Percentiles rank a stretch among this genome's conserved stretches.
Conservation (phyloP, 2,113 vertebrate species). For the Alouatta palliata region DNA sequence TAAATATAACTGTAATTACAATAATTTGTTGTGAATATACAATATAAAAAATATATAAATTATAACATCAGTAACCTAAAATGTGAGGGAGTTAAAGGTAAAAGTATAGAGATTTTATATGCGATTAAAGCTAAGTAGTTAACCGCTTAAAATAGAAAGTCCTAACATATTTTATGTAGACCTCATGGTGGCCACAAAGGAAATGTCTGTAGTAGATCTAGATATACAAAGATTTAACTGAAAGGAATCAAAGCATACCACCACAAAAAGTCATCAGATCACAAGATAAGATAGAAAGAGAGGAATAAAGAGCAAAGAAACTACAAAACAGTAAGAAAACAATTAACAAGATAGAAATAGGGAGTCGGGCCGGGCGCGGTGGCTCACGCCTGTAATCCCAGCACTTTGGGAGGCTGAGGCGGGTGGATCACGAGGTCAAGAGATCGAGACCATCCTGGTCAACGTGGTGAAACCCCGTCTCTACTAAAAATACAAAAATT, state of each 20-base stretch:
- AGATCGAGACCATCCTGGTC: too few relatives aligned
- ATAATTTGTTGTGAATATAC: not conserved
- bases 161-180: not conserved
- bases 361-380: too few relatives aligned
- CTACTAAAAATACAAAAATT: too few relatives aligned
- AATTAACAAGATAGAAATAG: not conserved
- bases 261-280: not conserved
- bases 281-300: not conserved
- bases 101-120: not conserved
- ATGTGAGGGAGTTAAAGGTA: not conserved
- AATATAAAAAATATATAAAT: not conserved
- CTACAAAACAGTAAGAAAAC: not conserved
- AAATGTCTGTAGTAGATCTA: not conserved
- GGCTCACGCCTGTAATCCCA: too few relatives aligned
- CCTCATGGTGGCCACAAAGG: not conserved
- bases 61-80: not conserved
- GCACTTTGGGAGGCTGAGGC: too few relatives aligned
- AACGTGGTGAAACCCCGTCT: too few relatives aligned
- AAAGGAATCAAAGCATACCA: not conserved
- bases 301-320: not conserved
- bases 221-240: not conserved
- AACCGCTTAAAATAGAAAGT: not conserved
- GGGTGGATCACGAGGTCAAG: too few relatives aligned
- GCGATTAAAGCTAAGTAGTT: not conserved
- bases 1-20: not conserved